A percentile compares a stretch with the other conserved stretches of the same genome.
Evolutionary conservation across 2,888 invertebrate genomes (phyloP).

Genomic region (Lochmaea crataegi): DNA sequence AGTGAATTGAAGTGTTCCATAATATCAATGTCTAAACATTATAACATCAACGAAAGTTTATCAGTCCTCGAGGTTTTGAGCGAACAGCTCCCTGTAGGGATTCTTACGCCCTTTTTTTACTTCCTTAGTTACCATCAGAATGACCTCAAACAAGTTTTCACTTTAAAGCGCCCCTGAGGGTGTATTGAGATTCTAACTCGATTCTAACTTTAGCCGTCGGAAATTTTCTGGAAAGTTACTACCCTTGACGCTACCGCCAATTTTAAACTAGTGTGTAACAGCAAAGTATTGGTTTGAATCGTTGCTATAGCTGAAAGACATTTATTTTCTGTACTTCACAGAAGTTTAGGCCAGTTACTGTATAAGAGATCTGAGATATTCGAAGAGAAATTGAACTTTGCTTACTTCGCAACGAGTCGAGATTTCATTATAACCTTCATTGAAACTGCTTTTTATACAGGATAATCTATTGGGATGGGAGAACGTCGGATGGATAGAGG

Average conservation of each 20-base stretch:
- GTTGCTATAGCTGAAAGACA: not conserved
- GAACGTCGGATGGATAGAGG: too few relatives aligned
- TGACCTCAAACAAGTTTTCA: constrained; percentile 30
- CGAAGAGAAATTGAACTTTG: too few relatives aligned
- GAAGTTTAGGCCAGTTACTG: not conserved
- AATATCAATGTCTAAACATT: too few relatives aligned
- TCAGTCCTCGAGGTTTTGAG: not conserved
- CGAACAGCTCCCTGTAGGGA: not conserved
- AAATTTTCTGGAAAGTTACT: constrained; percentile 30
- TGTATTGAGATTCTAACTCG: constrained; percentile 28
- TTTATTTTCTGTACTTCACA: not conserved
- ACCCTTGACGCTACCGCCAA: constrained; percentile 1
- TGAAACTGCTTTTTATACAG: too few relatives aligned
- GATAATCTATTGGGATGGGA: too few relatives aligned
- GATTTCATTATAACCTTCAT: too few relatives aligned
- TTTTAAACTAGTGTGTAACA: constrained; percentile 14
- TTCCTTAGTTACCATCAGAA: constrained; percentile 25
- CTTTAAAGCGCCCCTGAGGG: constrained; percentile 18
- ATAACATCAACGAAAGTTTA: not conserved
- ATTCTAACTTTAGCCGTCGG: constrained; percentile 15
- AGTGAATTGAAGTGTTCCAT: not conserved
- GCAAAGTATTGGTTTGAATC: constrained; percentile 2
- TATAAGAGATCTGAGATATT: not conserved
- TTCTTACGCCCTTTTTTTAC: not conserved
- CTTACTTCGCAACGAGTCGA: too few relatives aligned